A percentile compares a stretch with the other conserved stretches of the same genome.
Evolutionary conservation across 2,113 vertebrate genomes (phyloP).

Genomic region (Phylloscopus trochilus): DNA sequence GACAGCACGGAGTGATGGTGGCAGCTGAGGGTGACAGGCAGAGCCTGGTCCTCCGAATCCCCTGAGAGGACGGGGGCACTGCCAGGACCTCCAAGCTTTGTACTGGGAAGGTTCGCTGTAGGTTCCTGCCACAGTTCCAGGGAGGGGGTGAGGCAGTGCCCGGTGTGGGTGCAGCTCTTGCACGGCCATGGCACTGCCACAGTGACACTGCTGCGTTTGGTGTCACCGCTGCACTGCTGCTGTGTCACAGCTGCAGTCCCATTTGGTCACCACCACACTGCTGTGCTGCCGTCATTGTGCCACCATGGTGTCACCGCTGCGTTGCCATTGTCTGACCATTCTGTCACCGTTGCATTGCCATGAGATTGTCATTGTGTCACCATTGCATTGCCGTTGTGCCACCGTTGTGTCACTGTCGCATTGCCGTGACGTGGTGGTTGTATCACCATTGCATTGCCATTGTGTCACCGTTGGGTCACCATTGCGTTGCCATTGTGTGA

Average conservation of each 20-base stretch:
- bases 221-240: accelerated
- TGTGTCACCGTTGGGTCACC: accelerated
- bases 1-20: background rate
- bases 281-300: background rate
- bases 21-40: background rate
- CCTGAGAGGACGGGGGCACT: background rate
- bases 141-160: no score
- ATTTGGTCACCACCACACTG: accelerated
- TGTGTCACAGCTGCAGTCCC: background rate
- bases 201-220: accelerated
- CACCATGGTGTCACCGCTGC: no score
- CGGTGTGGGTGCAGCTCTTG: accelerated
- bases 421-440: no score
- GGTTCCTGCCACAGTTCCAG: accelerated
- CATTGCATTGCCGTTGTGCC: no score
- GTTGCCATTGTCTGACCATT: no score
- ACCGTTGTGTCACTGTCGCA: no score
- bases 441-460: no score
- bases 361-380: no score
- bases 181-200: accelerated
- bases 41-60: accelerated
- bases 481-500: accelerated
- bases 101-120: accelerated
- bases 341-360: accelerated
- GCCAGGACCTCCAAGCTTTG: background rate